These are phyloP conservation scores for Amblyteles armatorius DNA, from an alignment of 2,888 invertebrate genomes.

Conservation along the genomic window DNA sequence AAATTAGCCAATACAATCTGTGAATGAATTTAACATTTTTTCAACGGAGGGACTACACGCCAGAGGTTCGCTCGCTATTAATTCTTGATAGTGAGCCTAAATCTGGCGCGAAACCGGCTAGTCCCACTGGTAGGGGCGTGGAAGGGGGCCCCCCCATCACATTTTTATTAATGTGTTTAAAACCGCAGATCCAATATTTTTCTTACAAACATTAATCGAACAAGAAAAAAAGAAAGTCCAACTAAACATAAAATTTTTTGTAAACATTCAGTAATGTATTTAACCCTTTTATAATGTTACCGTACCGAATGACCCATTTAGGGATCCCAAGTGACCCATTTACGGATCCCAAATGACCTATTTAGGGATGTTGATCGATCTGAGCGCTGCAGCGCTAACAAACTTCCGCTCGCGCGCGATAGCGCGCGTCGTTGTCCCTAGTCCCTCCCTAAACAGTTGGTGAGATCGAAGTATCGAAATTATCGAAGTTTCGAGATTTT, in stretches of 20 bases:
- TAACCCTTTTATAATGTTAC: too few relatives aligned
- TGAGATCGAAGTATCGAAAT: too few relatives aligned
- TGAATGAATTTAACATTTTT: background rate
- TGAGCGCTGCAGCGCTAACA: background rate
- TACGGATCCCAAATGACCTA: background rate
- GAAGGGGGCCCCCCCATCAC: background rate
- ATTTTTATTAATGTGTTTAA: too few relatives aligned
- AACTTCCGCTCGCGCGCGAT: background rate
- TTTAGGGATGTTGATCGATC: background rate
- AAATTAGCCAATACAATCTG: background rate
- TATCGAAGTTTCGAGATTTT: too few relatives aligned
- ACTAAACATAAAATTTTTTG: too few relatives aligned
- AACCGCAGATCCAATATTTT: too few relatives aligned
- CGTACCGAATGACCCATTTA: too few relatives aligned
- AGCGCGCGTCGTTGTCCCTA: too few relatives aligned
- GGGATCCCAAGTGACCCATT: background rate
- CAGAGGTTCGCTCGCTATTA: background rate
- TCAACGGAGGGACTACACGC: background rate
- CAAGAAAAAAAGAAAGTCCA: too few relatives aligned
- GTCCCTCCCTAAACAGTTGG: too few relatives aligned
- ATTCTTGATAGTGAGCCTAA: background rate
- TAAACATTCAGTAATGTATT: too few relatives aligned
- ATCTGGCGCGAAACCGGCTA: background rate
- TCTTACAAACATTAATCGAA: too few relatives aligned
- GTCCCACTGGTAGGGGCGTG: background rate